Base-by-base conservation (phyloP, 2,888 invertebrate species). In the Cheilosia vernalis region DNA sequence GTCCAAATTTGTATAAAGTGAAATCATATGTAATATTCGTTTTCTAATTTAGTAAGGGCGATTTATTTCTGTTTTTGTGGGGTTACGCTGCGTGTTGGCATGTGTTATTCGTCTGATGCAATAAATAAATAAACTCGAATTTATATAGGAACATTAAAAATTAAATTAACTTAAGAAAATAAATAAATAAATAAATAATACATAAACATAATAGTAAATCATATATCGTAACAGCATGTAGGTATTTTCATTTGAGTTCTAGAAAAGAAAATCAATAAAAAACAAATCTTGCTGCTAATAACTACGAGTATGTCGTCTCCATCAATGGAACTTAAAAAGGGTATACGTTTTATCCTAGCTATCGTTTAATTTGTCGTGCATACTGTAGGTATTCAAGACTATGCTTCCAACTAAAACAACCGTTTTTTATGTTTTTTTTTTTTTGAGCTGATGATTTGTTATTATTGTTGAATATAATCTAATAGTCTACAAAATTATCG, bases 381-480 rank as follows among this genome's bases (percentile, higher is more conserved):
- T 9, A 37, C 10, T 10, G 37, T 19, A 37, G 10, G 44, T 47
- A 19, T 9, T 37, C 21, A 37, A 33, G 55, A 37, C 24, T 40
- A 24, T 58, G 40, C 24, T 51, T 67, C 60, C 42, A 76, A 76
- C 67, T 76, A 67, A 67, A 67, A 76, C 76, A 60, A 60, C 58
- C 67, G 51, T 67, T 17, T 44, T 24, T 19, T 17, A 6, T 1
- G 0, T 27, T 37, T 7, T 19, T 19, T 47, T 47, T 47, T 9
- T 19, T 17, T 1, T 47, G 19, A 3, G 9, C 47, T 19, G 5
- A 47, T 9, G 9, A 19, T 9, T 4, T 6, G 7, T 47, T 17
- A 17, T 47, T 47, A 37, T 37, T 37, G 13, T 37, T 37, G 10
- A 13, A 13, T 47, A 19, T 9, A n/a, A 9, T 47, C 7, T n/a